Base-by-base conservation (phyloP, 1,140 invertebrate genomes). In the Ephestia elutella region DNA sequence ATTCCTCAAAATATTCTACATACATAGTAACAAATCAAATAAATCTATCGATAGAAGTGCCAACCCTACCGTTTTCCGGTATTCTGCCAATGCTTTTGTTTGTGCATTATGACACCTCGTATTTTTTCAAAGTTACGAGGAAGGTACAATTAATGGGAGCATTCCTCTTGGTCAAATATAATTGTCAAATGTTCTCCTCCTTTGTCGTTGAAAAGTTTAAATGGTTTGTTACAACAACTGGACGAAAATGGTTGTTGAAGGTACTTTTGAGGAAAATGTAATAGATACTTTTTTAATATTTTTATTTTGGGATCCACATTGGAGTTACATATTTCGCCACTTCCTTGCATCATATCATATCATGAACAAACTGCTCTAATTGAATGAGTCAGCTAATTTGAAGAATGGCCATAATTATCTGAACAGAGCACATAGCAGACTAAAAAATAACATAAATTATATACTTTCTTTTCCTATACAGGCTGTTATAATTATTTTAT, bases 61-160 rank as follows among this genome's bases (percentile, higher is more conserved):
- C 38, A 44, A 10, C 38, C 38, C 38, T 44, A 7, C 13, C n/a
- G 15, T 32, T 32, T 32, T 32, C 30, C 30, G 38, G 38, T 15
- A 10, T 32, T 32, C 30, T 44, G 38, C 38, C 38, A 10, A 44
- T 15, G 38, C 38, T 17, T 35, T 44, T 44, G 38, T 44, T 44
- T 44, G 38, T 54, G 51, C 51, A 17, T 54, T 54, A 54, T 54
- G 51, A 25, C 58, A 61, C 59, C 59, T 61, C 48, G 56, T 61
- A 61, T 61, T 58, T 61, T 61, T 51, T 44, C 38, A 44, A 44
- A 44, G 38, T 44, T 15, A 44, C 15, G 38, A 44, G 10, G n/a
- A 1, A 44, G 38, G 38, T 44, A 10, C 38, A 44, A 44, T 44
- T 44, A 44, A 44, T 44, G 13, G 15, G 5, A 3, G n/a, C 38